Base-by-base conservation (phyloP, 1,140 invertebrate species). In the Leptopilina boulardi region DNA sequence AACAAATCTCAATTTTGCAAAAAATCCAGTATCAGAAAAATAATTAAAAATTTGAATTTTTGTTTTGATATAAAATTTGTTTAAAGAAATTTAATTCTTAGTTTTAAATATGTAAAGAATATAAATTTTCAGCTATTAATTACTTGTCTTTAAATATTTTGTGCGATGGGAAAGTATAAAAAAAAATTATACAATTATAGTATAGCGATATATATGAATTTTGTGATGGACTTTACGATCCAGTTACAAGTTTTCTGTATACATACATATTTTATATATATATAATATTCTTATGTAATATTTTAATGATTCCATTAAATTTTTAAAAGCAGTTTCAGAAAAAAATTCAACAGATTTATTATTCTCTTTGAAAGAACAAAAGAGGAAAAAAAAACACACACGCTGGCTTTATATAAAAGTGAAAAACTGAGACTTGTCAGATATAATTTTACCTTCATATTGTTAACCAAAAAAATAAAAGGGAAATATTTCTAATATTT, bases 251-350 rank as follows among this genome's bases (percentile, higher is more conserved):
- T 47, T 51, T 51, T 13, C 41, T 42, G 13, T 42, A 2, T 42
- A 42, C 13, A 8, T 42, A 11, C 13, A 47, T 47, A 47, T 15
- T 30, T 2, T 30, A 30, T 30, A 30, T 30, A 30, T 38, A n/a
- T n/a, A n/a, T n/a, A n/a, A n/a, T n/a, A 38, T 3, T 38, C 34
- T 38, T 8, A 38, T 38, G 9, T 38, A 38, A 38, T 38, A 5
- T 51, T 51, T 51, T 51, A 51, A 51, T 15, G 47, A 51, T 51
- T 51, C 13, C 47, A 51, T 51, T 51, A 51, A 51, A 51, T 51
- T 51, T 51, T 38, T 15, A 51, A 18, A 51, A 51, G 47, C 47
- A 51, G 47, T 51, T 51, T 51, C 15, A 51, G n/a, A 51, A 15
- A 51, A 51, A 51, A 51, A 51, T 51, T 51, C 15, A n/a, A n/a